Percentiles rank a stretch among this genome's conserved stretches.
phyloP scores from a whole-genome alignment of 2,113 vertebrate species.

The Mellivora capensis region DNA sequence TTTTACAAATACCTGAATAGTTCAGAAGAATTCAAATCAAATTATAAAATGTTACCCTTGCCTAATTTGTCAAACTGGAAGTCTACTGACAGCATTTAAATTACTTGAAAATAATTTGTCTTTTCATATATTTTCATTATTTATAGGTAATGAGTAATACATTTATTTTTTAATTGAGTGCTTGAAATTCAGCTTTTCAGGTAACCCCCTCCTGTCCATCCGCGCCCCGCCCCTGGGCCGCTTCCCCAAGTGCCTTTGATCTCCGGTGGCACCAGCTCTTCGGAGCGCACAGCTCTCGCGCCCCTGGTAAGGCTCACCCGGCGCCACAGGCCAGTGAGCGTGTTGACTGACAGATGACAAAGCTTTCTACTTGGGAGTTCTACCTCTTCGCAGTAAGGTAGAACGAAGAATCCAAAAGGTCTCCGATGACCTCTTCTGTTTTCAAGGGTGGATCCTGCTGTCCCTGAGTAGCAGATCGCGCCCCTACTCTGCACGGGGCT shows the following conservation, averaged over 20 bases:
- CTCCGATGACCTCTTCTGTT: neutral
- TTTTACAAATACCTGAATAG: neutral
- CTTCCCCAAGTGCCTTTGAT: neutral
- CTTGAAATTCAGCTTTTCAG: neutral
- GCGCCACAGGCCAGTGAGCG: neutral
- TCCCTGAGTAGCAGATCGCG: neutral
- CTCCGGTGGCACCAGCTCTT: neutral
- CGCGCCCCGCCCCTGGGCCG: rapidly evolving
- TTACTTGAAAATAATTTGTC: neutral
- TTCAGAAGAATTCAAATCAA: conserved; percentile 23
- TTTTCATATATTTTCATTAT: neutral
- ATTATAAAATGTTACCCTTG: neutral
- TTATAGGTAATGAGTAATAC: neutral
- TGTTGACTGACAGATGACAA: neutral
- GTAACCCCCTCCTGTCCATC: too few relatives aligned
- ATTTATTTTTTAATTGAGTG: neutral
- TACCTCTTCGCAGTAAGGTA: neutral
- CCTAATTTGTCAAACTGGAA: conserved; percentile 36
- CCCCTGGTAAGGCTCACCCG: neutral
- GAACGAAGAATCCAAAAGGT: neutral
- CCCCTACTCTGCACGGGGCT: neutral
- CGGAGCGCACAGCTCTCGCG: neutral
- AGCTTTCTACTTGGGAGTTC: neutral
- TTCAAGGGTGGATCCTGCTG: neutral
- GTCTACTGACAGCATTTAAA: neutral